phyloP scores from a whole-genome alignment of 2,888 invertebrate species.

The Lypha dubia region DNA sequence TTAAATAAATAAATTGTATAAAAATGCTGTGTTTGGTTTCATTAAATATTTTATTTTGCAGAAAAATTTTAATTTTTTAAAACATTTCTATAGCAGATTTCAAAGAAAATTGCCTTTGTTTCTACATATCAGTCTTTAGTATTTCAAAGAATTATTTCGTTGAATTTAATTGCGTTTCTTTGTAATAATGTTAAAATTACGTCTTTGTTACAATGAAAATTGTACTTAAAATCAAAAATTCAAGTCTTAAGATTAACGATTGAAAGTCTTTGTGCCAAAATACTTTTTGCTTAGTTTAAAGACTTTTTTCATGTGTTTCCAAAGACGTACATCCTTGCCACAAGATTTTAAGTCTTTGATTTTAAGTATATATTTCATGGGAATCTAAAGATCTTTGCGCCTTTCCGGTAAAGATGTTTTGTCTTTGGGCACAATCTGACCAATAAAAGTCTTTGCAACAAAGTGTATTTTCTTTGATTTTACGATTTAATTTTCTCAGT shows the following conservation, averaged over 20 bases:
- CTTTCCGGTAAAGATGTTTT: constrained; percentile 32
- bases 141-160: constrained; percentile 26
- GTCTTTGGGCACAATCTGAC: constrained; percentile 31
- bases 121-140: constrained; percentile 40
- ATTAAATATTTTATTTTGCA: constrained; percentile 34
- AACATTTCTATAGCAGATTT: constrained; percentile 37
- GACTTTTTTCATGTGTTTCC: background rate
- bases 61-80: constrained; percentile 36
- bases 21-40: constrained; percentile 27
- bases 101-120: constrained; percentile 37
- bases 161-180: too few relatives aligned
- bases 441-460: constrained; percentile 35
- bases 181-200: too few relatives aligned
- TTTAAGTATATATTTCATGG: constrained; percentile 2
- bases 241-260: too few relatives aligned
- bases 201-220: too few relatives aligned
- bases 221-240: too few relatives aligned
- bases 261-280: too few relatives aligned
- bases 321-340: constrained; percentile 5
- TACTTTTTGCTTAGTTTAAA: background rate
- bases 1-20: constrained; percentile 12
- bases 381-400: constrained; percentile 4
- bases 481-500: constrained; percentile 26
- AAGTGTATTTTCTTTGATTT: constrained; percentile 23
- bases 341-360: too few relatives aligned